Evolutionary conservation across 2,797 vertebrate genomes (phyloP), one percentile per base, ranked within the genome.

Genomic region (Ceryle rudis): DNA sequence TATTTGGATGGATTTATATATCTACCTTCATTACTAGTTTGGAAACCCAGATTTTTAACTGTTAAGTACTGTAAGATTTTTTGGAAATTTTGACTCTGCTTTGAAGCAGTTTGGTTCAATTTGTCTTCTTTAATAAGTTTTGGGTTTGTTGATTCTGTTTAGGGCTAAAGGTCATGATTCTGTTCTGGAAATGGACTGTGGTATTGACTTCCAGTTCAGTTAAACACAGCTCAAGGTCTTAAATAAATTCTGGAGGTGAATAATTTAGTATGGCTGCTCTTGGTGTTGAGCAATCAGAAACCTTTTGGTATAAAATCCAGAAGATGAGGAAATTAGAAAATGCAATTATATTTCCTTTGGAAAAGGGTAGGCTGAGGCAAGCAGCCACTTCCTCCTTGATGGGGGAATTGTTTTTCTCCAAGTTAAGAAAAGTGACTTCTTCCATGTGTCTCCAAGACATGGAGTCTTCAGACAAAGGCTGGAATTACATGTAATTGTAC

Each of bases 191-290:
- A 51, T 47, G 71, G 33, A 55, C 55, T 33, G 39, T 65, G 35
- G 4, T 90, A 41, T 77, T 81, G 94, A 58, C 62, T 81, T 90
- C 16, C 21, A 89, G 64, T 86, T 94, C 78, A 84, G 26, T 92
- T 94, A 90, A 93, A 77, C 37, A 39, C 49, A 81, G 37, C 35
- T 85, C 82, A 64, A 49, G 88, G 82, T 69, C 62, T 83, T 84
- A 92, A 92, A 93, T 57, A 86, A 81, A 39, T 85, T 81, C 29
- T 79, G 28, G 5, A 22, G 2, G 14, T 81, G 85, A 95, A 84
- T 94, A 72, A 69, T 95, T 81, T 73, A 70, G 47, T 37, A 10
- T 60, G 51, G 15, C 16, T 78, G 37, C 51, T 80, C 25, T 72
- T 81, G 47, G 42, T 79, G 25, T 84, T 81, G 46, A 86, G 28